Evolutionary conservation across 2,888 invertebrate species (phyloP), one percentile per base, ranked within the genome.

Genomic region (Protophormia terraenovae): DNA sequence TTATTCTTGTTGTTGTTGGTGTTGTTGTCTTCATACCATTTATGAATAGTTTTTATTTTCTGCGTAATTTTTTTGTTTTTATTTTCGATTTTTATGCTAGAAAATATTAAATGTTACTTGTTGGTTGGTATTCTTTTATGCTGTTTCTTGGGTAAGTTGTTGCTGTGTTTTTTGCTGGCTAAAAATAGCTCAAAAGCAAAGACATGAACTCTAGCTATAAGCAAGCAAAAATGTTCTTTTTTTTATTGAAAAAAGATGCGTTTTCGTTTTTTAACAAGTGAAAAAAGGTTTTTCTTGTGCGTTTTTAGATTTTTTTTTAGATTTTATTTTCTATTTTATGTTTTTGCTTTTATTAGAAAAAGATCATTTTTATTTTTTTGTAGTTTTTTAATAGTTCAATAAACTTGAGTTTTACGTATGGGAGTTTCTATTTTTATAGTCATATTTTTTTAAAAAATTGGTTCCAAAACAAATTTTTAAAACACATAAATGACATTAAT

Each of bases 301-400:
- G 64, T 75, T 64, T 47, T 55, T 29, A 19, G 50, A 29, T 14
- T 67, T n/a, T 73, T 38, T 0, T 72, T 55, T 24, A 5, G 7
- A 10, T 47, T 27, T 67, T 55, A 5, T 62, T 22, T 45, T 50
- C 27, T 19, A 24, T 53, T 35, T 7, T 45, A 5, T 38, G n/a
- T 55, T 69, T 47, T 38, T 32, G 45, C 38, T 58, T 32, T 16
- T 12, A 19, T 35, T n/a, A 69, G 41, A 29, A 19, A 22, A 72
- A 64, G 27, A 79, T 73, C 58, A 55, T 78, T 67, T 72, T 41
- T 62, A n/a, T 64, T 32, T 19, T 77, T n/a, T 58, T 53, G 10
- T 38, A 22, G 29, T 53, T 78, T 32, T 79, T 81, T 73, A 55
- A 29, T 64, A 81, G 84, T 85, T 85, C 82, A 85, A 82, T 82